phyloP scores from a whole-genome alignment of 2,113 vertebrate genomes.

The Xiphophorus couchianus region DNA sequence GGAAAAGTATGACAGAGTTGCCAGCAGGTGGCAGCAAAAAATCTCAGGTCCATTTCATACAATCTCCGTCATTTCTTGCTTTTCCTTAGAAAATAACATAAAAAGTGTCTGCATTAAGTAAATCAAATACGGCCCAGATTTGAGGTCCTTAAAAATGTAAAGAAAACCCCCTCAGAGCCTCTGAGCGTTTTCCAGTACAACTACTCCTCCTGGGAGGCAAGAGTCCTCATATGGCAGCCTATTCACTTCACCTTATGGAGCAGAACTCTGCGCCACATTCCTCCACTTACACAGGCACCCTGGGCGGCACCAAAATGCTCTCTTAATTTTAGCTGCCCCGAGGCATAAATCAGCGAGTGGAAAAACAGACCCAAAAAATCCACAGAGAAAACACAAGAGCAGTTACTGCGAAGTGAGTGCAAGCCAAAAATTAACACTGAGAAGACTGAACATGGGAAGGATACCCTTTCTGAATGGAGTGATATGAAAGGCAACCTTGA shows the following conservation, averaged over 20 bases:
- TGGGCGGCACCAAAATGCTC: conserved; percentile 80
- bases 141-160: conserved; percentile 4
- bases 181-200: conserved; percentile 53
- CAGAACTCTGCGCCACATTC: conserved; percentile 72
- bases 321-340: conserved; percentile 80
- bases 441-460: conserved; percentile 38
- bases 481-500: conserved; percentile 1
- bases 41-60: conserved; percentile 27
- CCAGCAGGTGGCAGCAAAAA: conserved; percentile 75
- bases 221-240: conserved; percentile 67
- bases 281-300: conserved; percentile 76
- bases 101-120: conserved; percentile 26
- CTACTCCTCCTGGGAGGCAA: conserved; percentile 36
- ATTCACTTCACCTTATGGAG: conserved; percentile 79
- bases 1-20: not conserved
- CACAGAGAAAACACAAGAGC: conserved; percentile 75
- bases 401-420: conserved; percentile 55
- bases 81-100: conserved; percentile 18
- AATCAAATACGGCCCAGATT: conserved; percentile 17
- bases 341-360: conserved; percentile 80
- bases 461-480: conserved; percentile 44
- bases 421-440: conserved; percentile 47
- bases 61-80: conserved; percentile 32
- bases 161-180: conserved; percentile 14
- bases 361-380: conserved; percentile 81